Evolutionary conservation across 2,113 vertebrate species (phyloP).

Genomic region (Dascyllus trimaculatus): DNA sequence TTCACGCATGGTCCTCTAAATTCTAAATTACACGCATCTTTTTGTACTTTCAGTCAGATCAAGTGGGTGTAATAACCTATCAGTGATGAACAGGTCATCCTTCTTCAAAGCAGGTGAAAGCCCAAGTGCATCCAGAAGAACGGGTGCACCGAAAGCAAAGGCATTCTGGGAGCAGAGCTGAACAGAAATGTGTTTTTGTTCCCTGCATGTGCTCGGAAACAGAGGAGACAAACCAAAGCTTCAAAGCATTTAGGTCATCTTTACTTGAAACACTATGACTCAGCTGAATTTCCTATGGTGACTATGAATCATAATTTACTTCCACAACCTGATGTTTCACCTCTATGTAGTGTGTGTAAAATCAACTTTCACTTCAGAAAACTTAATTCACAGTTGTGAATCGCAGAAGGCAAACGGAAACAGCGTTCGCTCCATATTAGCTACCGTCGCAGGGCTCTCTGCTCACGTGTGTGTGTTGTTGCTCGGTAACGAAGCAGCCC

Average conservation of each 20-base stretch:
- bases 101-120: slow-evolving; percentile 16
- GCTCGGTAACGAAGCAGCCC: slow-evolving; percentile 58
- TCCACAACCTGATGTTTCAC: slow-evolving; percentile 13
- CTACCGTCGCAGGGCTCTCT: not conserved
- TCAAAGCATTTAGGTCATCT: slow-evolving; percentile 30
- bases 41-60: not conserved
- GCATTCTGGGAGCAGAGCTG: not conserved
- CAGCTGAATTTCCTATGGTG: slow-evolving; percentile 17
- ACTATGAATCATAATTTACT: slow-evolving; percentile 27
- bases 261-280: slow-evolving; percentile 35
- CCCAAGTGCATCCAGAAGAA: slow-evolving; percentile 4
- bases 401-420: slow-evolving; percentile 1
- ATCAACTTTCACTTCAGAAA: slow-evolving; percentile 30
- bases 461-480: slow-evolving; percentile 23
- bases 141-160: not conserved
- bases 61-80: not conserved
- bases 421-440: slow-evolving; percentile 23
- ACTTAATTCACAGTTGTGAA: slow-evolving; percentile 25
- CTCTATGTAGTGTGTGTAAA: not conserved
- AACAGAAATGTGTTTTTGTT: not conserved
- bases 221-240: slow-evolving; percentile 15
- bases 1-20: not conserved
- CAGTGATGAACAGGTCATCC: not conserved
- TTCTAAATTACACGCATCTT: not conserved
- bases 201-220: not conserved